Base-by-base conservation (phyloP, 2,888 invertebrate genomes). In the Cerceris ruficornis region DNA sequence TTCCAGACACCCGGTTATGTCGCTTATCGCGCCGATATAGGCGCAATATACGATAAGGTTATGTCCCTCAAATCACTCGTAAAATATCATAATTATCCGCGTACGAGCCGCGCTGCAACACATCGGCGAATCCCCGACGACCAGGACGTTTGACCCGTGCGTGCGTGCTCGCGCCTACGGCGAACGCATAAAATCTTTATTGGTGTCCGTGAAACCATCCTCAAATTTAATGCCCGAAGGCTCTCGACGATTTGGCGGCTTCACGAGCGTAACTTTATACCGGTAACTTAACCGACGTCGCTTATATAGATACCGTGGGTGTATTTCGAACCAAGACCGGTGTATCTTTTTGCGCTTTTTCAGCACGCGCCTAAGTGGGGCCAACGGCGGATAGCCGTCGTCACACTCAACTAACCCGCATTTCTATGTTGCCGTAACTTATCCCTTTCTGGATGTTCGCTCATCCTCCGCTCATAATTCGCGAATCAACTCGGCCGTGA, bases 161-260 rank as follows among this genome's bases (percentile, higher is more conserved):
- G 59, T 67, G 28, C 41, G 46, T 52, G 17, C 70, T 9, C 15
- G 15, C 39, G 50, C 50, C 42, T 39, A n/a, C 43, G 50, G 66
- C 69, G 66, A 54, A 50, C 66, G 75, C 69, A 70, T 81, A 80
- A 83, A 84, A 84, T 84, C 82, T 84, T 84, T 84, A 84, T 80
- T 74, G 84, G 74, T 60, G 80, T 76, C 77, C 74, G 76, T 66
- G 69, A 71, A 59, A 59, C 69, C 82, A 67, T 77, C 75, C 75
- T 77, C 82, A 59, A 72, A 77, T 77, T 82, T 84, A 84, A 84
- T 69, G 77, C 64, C 62, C 66, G 62, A 66, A 54, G 64, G 54
- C 70, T 49, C 66, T 75, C 58, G 75, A 66, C 70, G 70, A 70
- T 77, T 77, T 54, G 75, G 77, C 74, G 69, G 77, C 75, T 84